Evolutionary conservation across 2,888 invertebrate species (phyloP).

Genomic region (Brachyptera putata): DNA sequence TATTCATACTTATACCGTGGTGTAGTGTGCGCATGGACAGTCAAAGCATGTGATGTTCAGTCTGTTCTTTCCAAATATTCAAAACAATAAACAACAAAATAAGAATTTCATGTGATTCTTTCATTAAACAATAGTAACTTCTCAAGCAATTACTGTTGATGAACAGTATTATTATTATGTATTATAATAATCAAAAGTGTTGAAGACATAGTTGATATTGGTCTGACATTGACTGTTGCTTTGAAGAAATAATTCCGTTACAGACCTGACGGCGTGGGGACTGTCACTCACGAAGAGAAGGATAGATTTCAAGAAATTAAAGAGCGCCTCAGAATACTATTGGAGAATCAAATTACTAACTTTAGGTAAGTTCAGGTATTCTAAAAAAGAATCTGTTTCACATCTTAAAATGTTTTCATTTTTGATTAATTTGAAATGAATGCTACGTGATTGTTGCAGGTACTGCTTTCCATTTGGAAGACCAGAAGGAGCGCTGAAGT

Average conservation of each 20-base stretch:
- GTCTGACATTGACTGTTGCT: background rate
- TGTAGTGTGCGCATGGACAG: too few species aligned
- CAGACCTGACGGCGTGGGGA: constrained; percentile 98
- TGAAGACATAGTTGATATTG: background rate
- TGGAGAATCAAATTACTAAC: constrained; percentile 98
- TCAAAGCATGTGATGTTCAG: too few species aligned
- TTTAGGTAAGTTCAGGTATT: constrained; percentile 72
- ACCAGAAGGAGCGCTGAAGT: constrained; percentile 96
- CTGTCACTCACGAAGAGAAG: constrained; percentile 96
- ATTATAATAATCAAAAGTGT: background rate
- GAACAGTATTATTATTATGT: too few species aligned
- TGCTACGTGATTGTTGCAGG: constrained; percentile 55
- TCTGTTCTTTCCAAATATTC: too few species aligned
- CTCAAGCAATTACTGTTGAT: too few species aligned
- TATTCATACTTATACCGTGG: too few species aligned
- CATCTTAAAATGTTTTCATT: too few species aligned
- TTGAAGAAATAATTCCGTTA: constrained; percentile 39
- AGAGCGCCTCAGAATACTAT: constrained; percentile 82
- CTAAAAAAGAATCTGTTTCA: too few species aligned
- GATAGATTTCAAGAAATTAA: constrained; percentile 98
- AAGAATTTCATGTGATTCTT: too few species aligned
- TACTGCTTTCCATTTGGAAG: constrained; percentile 98
- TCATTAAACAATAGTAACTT: too few species aligned
- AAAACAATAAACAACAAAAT: too few species aligned
- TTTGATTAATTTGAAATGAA: too few species aligned